A percentile compares a stretch with the other conserved stretches of the same genome.
These are phyloP conservation scores for Leptopilina syphax DNA, from an alignment of 2,888 invertebrate species.

Conservation along the genomic window DNA sequence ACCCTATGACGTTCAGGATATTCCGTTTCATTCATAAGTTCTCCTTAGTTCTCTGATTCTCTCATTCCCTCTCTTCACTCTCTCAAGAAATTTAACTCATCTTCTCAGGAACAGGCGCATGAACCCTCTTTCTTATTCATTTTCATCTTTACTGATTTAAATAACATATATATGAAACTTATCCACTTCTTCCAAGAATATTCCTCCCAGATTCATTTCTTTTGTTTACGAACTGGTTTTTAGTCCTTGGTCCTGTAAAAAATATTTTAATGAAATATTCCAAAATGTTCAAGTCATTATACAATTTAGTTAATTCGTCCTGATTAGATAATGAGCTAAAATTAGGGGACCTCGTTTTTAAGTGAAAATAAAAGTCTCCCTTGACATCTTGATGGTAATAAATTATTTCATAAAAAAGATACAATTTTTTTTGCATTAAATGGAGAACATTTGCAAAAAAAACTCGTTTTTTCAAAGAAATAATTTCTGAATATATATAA, in stretches of 20 bases:
- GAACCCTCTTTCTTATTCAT: too few species aligned
- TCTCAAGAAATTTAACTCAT: background rate
- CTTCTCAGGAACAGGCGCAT: background rate
- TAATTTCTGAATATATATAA: background rate
- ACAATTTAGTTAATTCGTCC: constrained; percentile 9
- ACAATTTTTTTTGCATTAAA: background rate
- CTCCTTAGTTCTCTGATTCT: background rate
- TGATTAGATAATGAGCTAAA: constrained; percentile 18
- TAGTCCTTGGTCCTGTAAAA: background rate
- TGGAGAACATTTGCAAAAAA: background rate
- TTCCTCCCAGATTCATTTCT: constrained; percentile 23
- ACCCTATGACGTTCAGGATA: background rate
- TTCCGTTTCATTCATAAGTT: constrained; percentile 7
- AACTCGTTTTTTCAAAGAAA: background rate
- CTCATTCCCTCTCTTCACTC: constrained; percentile 10
- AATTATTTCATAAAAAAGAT: background rate
- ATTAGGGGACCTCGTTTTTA: background rate
- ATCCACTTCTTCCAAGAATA: constrained; percentile 19
- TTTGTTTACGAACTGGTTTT: constrained; percentile 29
- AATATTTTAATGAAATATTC: background rate
- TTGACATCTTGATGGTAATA: too few species aligned
- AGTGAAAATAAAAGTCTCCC: background rate
- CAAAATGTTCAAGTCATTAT: background rate
- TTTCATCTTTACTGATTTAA: background rate
- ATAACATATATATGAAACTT: constrained; percentile 4